Conservation (phyloP, 2,113 vertebrate species). For the Terrapene triunguis region DNA sequence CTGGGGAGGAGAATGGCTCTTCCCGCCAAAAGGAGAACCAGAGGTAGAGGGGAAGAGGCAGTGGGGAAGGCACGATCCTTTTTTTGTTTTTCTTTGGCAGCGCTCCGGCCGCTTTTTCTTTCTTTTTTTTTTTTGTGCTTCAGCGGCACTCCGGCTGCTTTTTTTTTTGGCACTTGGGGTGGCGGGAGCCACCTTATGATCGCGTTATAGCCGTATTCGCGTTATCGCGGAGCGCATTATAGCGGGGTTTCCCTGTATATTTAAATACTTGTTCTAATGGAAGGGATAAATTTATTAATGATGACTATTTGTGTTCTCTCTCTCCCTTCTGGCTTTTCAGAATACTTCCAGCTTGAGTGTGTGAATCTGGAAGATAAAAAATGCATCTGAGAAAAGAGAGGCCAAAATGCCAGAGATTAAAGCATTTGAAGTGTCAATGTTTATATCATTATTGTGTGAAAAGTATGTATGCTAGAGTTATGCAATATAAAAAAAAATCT, state of each 20-base stretch:
- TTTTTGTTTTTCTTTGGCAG: no score
- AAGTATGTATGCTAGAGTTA: not conserved
- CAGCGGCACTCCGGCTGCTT: no score
- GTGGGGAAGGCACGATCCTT: no score
- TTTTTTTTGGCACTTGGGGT: no score
- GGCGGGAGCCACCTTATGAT: no score
- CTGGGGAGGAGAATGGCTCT: no score
- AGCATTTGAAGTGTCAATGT: not conserved
- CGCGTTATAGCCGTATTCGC: no score
- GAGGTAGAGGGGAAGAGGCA: no score
- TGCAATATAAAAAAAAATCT: not conserved
- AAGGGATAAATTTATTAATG: not conserved
- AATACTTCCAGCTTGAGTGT: not conserved
- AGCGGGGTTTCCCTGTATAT: not conserved
- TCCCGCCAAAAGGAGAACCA: no score
- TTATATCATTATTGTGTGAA: not conserved
- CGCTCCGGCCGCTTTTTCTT: no score
- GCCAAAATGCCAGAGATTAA: not conserved
- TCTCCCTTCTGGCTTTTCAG: not conserved
- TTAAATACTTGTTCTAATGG: not conserved
- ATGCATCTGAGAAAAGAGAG: not conserved
- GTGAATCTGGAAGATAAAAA: not conserved
- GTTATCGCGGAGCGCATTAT: no score
- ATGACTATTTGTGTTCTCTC: not conserved
- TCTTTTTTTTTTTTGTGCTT: no score